phyloP scores from a whole-genome alignment of 2,797 vertebrate genomes.

The Diceros bicornis region DNA sequence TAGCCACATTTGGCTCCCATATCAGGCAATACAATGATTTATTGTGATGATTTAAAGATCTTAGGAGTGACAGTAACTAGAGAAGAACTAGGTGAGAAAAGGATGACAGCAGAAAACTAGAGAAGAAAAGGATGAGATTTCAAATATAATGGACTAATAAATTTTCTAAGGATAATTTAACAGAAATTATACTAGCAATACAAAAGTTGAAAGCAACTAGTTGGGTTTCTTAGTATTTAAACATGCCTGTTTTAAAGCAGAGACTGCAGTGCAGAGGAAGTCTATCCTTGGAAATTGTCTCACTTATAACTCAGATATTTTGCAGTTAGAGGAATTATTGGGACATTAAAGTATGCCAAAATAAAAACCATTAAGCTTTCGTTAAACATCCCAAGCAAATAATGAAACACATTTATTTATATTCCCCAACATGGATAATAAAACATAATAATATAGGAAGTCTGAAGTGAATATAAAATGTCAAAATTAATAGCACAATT shows the following conservation, averaged over 20 bases:
- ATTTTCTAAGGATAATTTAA: slow-evolving; percentile 1
- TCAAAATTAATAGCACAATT: slow-evolving; percentile 60
- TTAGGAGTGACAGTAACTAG: background rate
- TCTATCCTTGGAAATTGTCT: background rate
- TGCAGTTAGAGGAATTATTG: slow-evolving; percentile 14
- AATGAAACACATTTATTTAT: slow-evolving; percentile 62
- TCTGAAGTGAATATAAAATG: slow-evolving; percentile 64
- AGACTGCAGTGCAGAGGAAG: background rate
- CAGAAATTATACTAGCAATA: background rate
- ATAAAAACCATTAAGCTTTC: slow-evolving; percentile 54
- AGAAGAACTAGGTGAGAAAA: background rate
- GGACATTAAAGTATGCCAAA: slow-evolving; percentile 42
- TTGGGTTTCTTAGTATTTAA: slow-evolving; percentile 50
- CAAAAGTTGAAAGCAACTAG: background rate
- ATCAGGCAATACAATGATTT: background rate
- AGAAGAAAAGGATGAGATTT: slow-evolving; percentile 43
- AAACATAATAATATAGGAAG: slow-evolving; percentile 2
- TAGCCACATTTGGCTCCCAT: background rate
- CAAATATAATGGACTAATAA: background rate
- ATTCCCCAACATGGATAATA: slow-evolving; percentile 48
- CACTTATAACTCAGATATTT: slow-evolving; percentile 54
- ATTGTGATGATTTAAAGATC: background rate
- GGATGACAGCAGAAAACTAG: background rate
- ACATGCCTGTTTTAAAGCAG: background rate
- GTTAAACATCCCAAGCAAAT: slow-evolving; percentile 60